A percentile compares a stretch with the other conserved stretches of the same genome.
phyloP scores from a whole-genome alignment of 2,797 vertebrate genomes.

The Acrossocheilus fasciatus region DNA sequence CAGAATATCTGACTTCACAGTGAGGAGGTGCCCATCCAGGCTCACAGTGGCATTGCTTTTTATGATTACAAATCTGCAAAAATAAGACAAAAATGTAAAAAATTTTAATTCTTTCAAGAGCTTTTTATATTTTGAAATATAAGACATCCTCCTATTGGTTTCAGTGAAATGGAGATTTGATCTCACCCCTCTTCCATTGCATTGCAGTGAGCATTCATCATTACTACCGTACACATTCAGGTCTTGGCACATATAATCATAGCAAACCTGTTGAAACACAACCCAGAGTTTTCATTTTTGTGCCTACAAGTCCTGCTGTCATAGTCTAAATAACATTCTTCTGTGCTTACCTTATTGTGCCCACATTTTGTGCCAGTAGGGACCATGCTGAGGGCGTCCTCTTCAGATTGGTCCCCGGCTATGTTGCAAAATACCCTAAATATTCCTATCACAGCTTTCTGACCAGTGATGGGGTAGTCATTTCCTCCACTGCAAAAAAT shows the following conservation, averaged over 20 bases:
- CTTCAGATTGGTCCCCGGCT: constrained; percentile 66
- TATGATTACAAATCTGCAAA: constrained; percentile 80
- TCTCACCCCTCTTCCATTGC: constrained; percentile 70
- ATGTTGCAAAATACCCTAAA: constrained; percentile 64
- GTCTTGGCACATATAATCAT: constrained; percentile 80
- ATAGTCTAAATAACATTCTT: background rate
- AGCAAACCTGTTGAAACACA: constrained; percentile 83
- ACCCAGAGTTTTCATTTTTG: background rate
- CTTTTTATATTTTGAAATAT: constrained; percentile 9
- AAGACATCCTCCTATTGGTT: background rate
- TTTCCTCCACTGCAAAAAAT: constrained; percentile 82
- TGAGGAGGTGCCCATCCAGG: constrained; percentile 77
- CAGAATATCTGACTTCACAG: constrained; percentile 62
- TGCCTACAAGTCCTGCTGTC: background rate
- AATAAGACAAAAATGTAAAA: background rate
- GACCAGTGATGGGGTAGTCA: constrained; percentile 70
- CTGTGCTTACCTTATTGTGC: constrained; percentile 77
- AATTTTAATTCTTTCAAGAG: background rate
- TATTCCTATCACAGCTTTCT: constrained; percentile 62
- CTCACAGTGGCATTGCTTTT: constrained; percentile 76
- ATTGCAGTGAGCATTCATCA: constrained; percentile 85
- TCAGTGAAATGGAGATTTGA: background rate
- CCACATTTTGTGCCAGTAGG: constrained; percentile 84
- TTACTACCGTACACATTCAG: constrained; percentile 78
- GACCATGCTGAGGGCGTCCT: constrained; percentile 77